These are phyloP conservation scores for Anthopleura sola DNA, from an alignment of 64 coral and sea anemone species.

Conservation along the genomic window DNA sequence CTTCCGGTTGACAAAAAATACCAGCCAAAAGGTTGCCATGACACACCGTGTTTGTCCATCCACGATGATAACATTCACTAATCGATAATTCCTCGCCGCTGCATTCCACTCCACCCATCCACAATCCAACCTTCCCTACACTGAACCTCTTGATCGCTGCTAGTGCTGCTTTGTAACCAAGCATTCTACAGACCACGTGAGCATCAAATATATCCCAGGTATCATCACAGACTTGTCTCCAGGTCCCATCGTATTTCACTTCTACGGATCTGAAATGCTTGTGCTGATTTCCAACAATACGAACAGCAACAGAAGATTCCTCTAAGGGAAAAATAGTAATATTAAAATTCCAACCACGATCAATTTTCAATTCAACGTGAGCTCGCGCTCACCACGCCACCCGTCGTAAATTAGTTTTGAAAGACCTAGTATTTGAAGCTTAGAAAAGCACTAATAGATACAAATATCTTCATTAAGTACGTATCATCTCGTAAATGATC, in stretches of 20 bases:
- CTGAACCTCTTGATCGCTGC: background rate
- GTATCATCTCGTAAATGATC: too few species aligned
- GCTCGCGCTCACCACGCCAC: too few species aligned
- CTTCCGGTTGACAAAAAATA: background rate
- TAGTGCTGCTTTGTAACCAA: background rate
- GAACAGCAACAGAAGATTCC: background rate
- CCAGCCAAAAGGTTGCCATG: background rate
- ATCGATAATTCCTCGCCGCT: background rate
- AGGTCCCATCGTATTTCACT: background rate
- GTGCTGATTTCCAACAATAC: background rate
- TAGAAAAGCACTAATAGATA: too few species aligned
- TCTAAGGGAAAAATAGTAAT: background rate
- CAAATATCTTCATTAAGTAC: too few species aligned
- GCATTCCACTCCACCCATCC: background rate
- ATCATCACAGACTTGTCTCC: background rate
- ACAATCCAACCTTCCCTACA: background rate
- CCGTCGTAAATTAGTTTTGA: too few species aligned
- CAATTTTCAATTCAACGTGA: too few species aligned
- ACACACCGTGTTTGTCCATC: background rate
- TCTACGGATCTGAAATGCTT: background rate
- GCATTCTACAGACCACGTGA: background rate
- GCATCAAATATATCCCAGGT: slow-evolving; percentile 2
- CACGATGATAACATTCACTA: background rate
- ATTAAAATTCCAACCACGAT: too few species aligned
- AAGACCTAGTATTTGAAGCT: too few species aligned